A percentile compares a stretch with the other conserved stretches of the same genome.
These are phyloP conservation scores for Theretra japonica DNA, from an alignment of 2,888 invertebrate genomes.

Conservation along the genomic window DNA sequence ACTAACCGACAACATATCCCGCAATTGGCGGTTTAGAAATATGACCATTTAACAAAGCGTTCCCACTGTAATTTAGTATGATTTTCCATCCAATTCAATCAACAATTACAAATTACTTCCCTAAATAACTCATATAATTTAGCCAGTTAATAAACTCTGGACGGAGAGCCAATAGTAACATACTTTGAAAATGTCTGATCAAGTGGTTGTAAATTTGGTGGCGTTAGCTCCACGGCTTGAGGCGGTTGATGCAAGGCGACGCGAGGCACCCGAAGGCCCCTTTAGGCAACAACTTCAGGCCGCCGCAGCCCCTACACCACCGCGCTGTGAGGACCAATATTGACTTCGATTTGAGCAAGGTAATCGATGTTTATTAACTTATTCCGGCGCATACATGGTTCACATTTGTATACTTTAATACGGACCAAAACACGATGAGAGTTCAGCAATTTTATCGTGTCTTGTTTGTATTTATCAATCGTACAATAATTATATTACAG, in stretches of 20 bases:
- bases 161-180: neutral
- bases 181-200: constrained; percentile 26
- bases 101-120: too few relatives aligned
- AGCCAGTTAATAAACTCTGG: too few relatives aligned
- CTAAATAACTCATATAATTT: too few relatives aligned
- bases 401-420: neutral
- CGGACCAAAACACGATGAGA: too few relatives aligned
- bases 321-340: constrained; percentile 98
- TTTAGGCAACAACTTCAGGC: constrained; percentile 97
- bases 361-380: constrained; percentile 49
- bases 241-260: constrained; percentile 95
- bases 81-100: too few relatives aligned
- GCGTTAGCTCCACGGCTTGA: constrained; percentile 90
- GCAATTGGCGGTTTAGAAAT: too few relatives aligned
- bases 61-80: too few relatives aligned
- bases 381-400: neutral
- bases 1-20: too few relatives aligned
- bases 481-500: too few relatives aligned
- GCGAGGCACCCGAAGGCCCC: constrained; percentile 94
- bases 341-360: constrained; percentile 94
- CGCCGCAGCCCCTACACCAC: constrained; percentile 96
- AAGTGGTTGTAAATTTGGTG: constrained; percentile 33
- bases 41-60: too few relatives aligned
- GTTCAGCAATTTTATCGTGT: too few relatives aligned
- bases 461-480: too few relatives aligned